Evolutionary conservation across 2,797 vertebrate genomes (phyloP), one percentile per base, ranked within the genome.

Genomic region (Dendrocincla fuliginosa): DNA sequence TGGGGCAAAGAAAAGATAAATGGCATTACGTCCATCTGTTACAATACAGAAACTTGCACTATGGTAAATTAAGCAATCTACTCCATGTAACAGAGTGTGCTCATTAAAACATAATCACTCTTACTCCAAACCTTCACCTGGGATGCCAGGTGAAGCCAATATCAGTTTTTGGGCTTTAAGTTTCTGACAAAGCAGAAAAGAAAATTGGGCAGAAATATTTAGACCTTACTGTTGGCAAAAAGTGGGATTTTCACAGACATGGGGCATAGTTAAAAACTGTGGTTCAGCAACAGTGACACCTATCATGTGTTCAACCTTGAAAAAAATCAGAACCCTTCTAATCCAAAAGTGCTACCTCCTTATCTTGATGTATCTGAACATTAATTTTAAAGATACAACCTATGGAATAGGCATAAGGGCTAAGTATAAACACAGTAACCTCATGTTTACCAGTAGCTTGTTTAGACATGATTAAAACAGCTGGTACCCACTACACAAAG

Each of bases 261-360:
- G 1, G 22, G 44, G 8, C 0, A 0, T 52, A 39, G 30, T 69
- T 32, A 53, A 73, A 92, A 71, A 17, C 33, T 35, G 15, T 55
- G 16, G 20, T 74, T 89, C 4, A 5, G 60, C 56, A 87, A 53
- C 12, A 50, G 16, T 17, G 67, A 68, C 67, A 76, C 19, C 35
- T 56, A 35, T 42, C n/a, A 47, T 52, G 30, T 12, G 27, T 33
- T 80, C 16, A 64, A 56, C 46, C 5, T 6, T n/a, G 35, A 74
- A 85, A 87, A 82, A 71, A 19, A 67, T 32, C 41, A 60, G 53
- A 80, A 56, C 8, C 13, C 17, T 52, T 77, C 39, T 46, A 67
- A 79, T 64, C 24, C 65, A 71, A 49, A 92, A 44, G 41, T 20
- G 18, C 27, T 75, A 17, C 30, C 28, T 67, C 73, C 63, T 53